Base-by-base conservation (phyloP, 2,888 invertebrate genomes). In the Drosophila yooni region DNA sequence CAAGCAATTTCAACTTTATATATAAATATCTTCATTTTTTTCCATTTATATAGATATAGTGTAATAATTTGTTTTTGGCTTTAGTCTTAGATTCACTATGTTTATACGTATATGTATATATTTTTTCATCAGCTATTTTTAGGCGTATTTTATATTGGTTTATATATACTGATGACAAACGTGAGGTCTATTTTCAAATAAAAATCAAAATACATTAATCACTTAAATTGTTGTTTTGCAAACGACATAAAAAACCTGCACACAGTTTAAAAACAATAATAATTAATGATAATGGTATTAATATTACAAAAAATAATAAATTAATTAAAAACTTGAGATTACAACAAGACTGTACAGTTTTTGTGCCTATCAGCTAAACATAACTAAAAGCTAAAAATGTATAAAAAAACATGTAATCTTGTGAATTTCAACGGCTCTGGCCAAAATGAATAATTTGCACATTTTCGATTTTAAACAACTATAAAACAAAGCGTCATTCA, bases 1-100 rank as follows among this genome's bases (percentile, higher is more conserved):
- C 87, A 87, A 87, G 87, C 87, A 87, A 87, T 87, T 84, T 88
- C 78, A 87, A 87, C 89, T 87, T 78, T 74, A 48, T 66, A 54
- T 73, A 54, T 74, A 66, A 51, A 64, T 64, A 38, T 72, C 27
- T 70, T 60, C 62, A 2, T 43, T 51, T 54, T 70, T 72, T 61
- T 63, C 33, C 46, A 61, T 46, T 74, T 70, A 50, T 76, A 64
- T 77, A 79, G 58, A 60, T 78, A 63, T 75, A 76, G 74, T 65
- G 71, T 81, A 72, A 70, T 73, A 74, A 66, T 36, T 81, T 77
- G 70, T 83, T 84, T 87, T 87, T 88, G 87, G 87, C 89, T 88
- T 88, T 87, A 77, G 79, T 88, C 87, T 83, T 87, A 88, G 73
- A 84, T 86, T 88, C 74, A 79, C 79, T 80, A 79, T 74, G 65